Evolutionary conservation across 2,113 vertebrate species (phyloP).

Genomic region (Embiotoca jacksoni): DNA sequence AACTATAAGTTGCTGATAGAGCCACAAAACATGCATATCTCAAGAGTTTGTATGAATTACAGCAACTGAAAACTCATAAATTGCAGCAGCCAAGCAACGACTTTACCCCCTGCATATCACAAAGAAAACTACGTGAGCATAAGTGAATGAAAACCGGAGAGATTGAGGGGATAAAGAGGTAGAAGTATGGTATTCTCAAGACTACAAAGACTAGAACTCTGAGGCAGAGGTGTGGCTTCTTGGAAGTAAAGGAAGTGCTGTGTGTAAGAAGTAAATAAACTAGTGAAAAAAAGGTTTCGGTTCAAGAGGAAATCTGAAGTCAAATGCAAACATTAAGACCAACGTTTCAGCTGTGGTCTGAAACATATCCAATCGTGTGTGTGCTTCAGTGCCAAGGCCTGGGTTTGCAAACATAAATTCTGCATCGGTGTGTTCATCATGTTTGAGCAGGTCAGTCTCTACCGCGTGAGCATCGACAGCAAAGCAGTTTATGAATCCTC

Average conservation of each 20-base stretch:
- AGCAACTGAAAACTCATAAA: slow-evolving; percentile 17
- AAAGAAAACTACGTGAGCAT: slow-evolving; percentile 13
- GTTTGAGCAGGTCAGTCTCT: slow-evolving; percentile 43
- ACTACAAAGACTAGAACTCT: slow-evolving; percentile 36
- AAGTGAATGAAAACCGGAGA: slow-evolving; percentile 12
- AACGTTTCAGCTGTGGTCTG: slow-evolving; percentile 24
- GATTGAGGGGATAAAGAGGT: slow-evolving; percentile 44
- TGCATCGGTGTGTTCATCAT: slow-evolving; percentile 27
- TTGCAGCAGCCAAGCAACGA: slow-evolving; percentile 16
- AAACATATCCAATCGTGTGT: slow-evolving; percentile 7
- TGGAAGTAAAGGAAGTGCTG: slow-evolving; percentile 6
- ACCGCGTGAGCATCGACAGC: not conserved
- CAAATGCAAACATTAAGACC: slow-evolving; percentile 21
- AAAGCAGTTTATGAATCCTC: slow-evolving; percentile 88
- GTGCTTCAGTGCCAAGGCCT: slow-evolving; percentile 37
- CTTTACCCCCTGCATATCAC: slow-evolving; percentile 10
- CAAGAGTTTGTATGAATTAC: slow-evolving; percentile 13
- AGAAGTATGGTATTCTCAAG: slow-evolving; percentile 42
- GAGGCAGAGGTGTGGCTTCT: slow-evolving; percentile 38
- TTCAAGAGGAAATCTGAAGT: slow-evolving; percentile 22
- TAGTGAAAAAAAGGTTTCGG: not conserved
- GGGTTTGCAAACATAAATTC: slow-evolving; percentile 31
- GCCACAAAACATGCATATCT: slow-evolving; percentile 52
- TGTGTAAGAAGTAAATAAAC: slow-evolving; percentile 12
- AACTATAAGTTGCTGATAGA: slow-evolving; percentile 22